Base-by-base conservation (phyloP, 2,113 vertebrate genomes). In the Helogale parvula region DNA sequence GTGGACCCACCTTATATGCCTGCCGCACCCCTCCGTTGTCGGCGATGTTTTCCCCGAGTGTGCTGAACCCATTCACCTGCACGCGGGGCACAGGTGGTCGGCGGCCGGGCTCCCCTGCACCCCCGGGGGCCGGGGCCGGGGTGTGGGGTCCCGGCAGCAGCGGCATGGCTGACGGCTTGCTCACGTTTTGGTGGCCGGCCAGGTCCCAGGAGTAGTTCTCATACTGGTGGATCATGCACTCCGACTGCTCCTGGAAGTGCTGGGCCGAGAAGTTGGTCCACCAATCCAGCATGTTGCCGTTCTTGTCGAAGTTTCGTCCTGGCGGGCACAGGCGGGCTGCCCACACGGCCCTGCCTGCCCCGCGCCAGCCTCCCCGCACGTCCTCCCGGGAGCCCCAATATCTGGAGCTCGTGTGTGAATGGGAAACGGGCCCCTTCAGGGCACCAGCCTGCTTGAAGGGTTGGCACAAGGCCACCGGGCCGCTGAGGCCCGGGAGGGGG, bases 231-330 rank as follows among this genome's bases (percentile, higher is more conserved):
- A 99, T 98, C 99, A 99, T 99, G 98, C 99, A 99, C 65, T 99
- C 99, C 0, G 99, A 99, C 97, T 99, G 99, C 52, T 99, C 98
- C 97, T 99, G 99, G 98, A 99, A 99, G 95, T 99, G 99, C 96
- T 98, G 99, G 0, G 99, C 99, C 0, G 99, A 99, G 98, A 99
- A 99, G 98, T 99, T 99, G 96, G 99, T 99, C 99, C 99, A 99
- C 99, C 99, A 99, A 97, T 99, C 99, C 77, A 99, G 97, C 99
- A 99, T 99, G 94, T 99, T 99, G 33, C 99, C 99, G 0, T 99
- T 99, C 97, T 99, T 99, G 98, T 99, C 99, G 47, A 99, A 99
- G 98, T 99, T 99, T 54, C 99, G 99, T 8, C 99, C 99, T 99
- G 98, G 79, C 0, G 13, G 35, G 86, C 11, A 25, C 11, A n/a